These are phyloP conservation scores for Entomyzon cyanotis DNA, from an alignment of 2,113 vertebrate genomes.

Conservation along the genomic window DNA sequence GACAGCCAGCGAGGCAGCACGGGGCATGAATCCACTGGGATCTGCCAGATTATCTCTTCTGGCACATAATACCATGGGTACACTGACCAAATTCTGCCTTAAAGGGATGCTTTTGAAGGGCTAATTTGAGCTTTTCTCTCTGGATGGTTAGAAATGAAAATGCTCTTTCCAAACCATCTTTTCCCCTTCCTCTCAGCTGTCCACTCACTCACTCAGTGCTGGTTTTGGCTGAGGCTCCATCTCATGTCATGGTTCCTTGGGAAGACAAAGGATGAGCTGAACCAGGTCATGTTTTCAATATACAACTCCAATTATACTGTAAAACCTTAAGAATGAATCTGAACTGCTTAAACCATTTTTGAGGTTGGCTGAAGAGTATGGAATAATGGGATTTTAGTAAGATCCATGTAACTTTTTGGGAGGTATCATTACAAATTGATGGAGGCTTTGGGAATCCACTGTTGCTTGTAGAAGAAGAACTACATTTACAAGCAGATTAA, in stretches of 20 bases:
- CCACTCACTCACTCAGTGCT: not conserved
- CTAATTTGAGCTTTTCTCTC: not conserved
- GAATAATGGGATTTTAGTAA: slow-evolving; percentile 40
- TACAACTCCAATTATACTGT: not conserved
- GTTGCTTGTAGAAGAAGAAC: slow-evolving; percentile 9
- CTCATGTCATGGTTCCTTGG: not conserved
- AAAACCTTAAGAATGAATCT: not conserved
- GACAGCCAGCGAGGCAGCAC: not conserved
- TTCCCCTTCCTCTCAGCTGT: not conserved
- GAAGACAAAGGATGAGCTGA: not conserved
- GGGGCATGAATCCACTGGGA: not conserved
- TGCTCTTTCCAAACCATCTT: not conserved
- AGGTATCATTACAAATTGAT: slow-evolving; percentile 15
- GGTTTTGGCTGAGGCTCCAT: not conserved
- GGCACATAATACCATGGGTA: accelerated
- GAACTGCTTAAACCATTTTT: not conserved
- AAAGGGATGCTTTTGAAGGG: not conserved
- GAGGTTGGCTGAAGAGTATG: not conserved
- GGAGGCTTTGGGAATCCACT: slow-evolving; percentile 34
- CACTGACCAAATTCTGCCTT: not conserved
- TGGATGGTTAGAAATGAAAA: not conserved
- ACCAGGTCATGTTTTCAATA: not conserved
- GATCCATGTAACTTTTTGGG: slow-evolving; percentile 38
- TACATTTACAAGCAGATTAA: not conserved
- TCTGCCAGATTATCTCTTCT: not conserved